phyloP scores from a whole-genome alignment of 1,140 invertebrate species.

The Drosophila watanabei region DNA sequence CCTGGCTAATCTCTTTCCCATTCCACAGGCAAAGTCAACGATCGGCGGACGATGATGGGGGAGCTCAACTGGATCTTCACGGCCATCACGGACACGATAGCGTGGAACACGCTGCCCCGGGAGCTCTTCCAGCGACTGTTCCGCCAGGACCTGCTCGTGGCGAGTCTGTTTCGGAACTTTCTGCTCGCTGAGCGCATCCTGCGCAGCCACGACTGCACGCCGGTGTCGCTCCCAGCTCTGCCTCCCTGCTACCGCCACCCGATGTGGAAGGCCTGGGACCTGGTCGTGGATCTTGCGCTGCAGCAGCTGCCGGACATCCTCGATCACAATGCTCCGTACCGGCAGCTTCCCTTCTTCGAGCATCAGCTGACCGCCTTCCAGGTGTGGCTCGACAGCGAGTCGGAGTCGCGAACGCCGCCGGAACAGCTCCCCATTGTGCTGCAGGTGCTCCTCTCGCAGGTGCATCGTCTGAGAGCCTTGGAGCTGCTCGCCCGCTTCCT shows the following conservation, averaged over 20 bases:
- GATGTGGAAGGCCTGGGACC: constrained; percentile 99
- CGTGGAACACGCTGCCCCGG: constrained; percentile 97
- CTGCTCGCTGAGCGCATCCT: constrained; percentile 98
- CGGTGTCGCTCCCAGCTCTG: constrained; percentile 95
- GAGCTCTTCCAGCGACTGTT: constrained; percentile 99
- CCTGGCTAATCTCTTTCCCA: background rate
- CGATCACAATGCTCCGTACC: constrained; percentile 88
- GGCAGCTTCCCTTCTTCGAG: constrained; percentile 97
- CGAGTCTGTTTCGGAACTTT: constrained; percentile 98
- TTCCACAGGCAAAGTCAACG: constrained; percentile 92
- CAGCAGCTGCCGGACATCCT: constrained; percentile 94
- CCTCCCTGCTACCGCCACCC: constrained; percentile 96
- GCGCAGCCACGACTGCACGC: constrained; percentile 97
- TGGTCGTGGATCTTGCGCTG: constrained; percentile 97
- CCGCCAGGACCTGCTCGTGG: constrained; percentile 98
- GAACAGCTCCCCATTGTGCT: constrained; percentile 99
- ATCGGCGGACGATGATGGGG: constrained; percentile 98
- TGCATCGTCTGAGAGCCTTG: constrained; percentile 97
- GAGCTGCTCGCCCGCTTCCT: constrained; percentile 98
- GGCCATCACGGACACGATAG: constrained; percentile 99
- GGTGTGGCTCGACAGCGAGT: constrained; percentile 95
- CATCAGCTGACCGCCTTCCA: constrained; percentile 99
- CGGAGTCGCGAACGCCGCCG: constrained; percentile 92
- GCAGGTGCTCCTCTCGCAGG: constrained; percentile 98
- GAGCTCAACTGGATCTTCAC: constrained; percentile 99